Base-by-base conservation (phyloP, 2,797 vertebrate genomes). In the Gallinago nigripennis region DNA sequence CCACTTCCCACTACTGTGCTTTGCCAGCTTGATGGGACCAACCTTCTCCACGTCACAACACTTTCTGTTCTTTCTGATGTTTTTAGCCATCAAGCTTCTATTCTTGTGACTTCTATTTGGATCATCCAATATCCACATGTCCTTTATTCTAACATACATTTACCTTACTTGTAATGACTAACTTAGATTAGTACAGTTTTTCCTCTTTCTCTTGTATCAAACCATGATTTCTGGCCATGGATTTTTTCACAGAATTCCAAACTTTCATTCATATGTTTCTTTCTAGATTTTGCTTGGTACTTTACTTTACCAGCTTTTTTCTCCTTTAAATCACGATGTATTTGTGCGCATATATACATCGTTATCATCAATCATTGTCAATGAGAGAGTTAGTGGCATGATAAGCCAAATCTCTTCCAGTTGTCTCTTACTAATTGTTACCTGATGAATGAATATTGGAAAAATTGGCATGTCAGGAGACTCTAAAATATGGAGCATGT, bases 341-440 rank as follows among this genome's bases (percentile, higher is more conserved):
- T 50, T 35, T 53, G 5, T 60, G 28, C 1, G 1, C 39, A 60
- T 68, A 75, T 14, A 77, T 27, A 71, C 65, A 90, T 89, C 68
- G 93, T 94, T 95, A 94, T 61, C 66, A 83, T 94, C 64, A 51
- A 64, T 94, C 84, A 91, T 18, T 88, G 87, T 90, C 91, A 95
- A 75, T 31, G 13, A 81, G n/a, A 91, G 76, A 35, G 54, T 65
- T 77, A 91, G 71, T 77, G 56, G 60, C 31, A 85, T 61, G 61
- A 83, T 60, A 83, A 95, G 86, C 46, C 76, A 78, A 64, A 88
- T 61, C 27, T 90, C 79, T 92, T 88, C 2, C 8, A 50, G 28
- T 83, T 86, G 28, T 41, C 57, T 82, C 37, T 69, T 64, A 77
- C 39, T 81, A 71, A 83, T 58, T 90, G 53, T 88, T 88, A 86